Percentiles rank a stretch among this genome's conserved stretches.
Evolutionary conservation across 2,888 invertebrate species (phyloP).

Genomic region (Andricus curvator): DNA sequence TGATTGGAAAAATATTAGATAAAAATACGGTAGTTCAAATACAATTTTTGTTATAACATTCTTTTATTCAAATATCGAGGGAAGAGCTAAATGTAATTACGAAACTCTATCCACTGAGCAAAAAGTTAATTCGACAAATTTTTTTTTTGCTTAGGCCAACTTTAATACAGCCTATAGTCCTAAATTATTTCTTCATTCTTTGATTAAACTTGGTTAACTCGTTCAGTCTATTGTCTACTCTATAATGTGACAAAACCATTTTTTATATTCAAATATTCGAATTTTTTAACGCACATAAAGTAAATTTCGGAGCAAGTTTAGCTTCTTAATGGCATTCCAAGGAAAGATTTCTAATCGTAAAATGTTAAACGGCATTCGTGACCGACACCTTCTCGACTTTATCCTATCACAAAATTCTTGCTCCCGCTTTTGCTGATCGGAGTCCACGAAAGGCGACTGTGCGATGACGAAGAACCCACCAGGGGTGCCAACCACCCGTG

Average conservation of each 20-base stretch:
- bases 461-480: slow-evolving; percentile 56
- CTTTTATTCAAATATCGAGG: not conserved
- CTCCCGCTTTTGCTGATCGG: slow-evolving; percentile 45
- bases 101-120: not conserved
- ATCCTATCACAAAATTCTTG: slow-evolving; percentile 8
- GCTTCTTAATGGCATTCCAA: not conserved
- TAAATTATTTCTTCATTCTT: not conserved
- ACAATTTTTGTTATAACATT: not conserved
- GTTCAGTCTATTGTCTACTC: not conserved
- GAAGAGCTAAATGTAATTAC: slow-evolving; percentile 10
- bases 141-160: slow-evolving; percentile 12
- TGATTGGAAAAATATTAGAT: slow-evolving; percentile 43
- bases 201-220: slow-evolving; percentile 21
- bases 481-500: slow-evolving; percentile 69
- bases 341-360: slow-evolving; percentile 17
- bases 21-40: not conserved
- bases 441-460: slow-evolving; percentile 34
- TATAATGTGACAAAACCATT: not conserved
- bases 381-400: slow-evolving; percentile 12
- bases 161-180: not conserved
- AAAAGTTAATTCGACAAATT: slow-evolving; percentile 8
- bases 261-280: not conserved
- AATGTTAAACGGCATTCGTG: slow-evolving; percentile 5
- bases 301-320: not conserved
- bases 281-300: not conserved